These are phyloP conservation scores for Glyptemys insculpta DNA, from an alignment of 2,797 vertebrate species.

Conservation along the genomic window DNA sequence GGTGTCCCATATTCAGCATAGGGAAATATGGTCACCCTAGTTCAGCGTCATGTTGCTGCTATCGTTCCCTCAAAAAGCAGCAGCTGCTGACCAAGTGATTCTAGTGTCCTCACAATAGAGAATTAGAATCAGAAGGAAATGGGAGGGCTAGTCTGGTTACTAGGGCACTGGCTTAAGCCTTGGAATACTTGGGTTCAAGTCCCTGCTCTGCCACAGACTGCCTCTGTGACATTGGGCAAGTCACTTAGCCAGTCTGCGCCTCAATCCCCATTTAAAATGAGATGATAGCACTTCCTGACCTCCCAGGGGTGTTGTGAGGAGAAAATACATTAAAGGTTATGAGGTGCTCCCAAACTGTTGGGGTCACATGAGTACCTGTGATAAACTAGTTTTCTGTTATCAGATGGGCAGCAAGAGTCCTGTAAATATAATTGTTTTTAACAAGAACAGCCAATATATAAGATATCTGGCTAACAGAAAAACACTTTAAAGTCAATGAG, in stretches of 20 bases:
- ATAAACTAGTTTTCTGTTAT: background rate
- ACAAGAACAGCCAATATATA: background rate
- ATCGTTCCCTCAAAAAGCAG: background rate
- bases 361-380: background rate
- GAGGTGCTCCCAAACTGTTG: background rate
- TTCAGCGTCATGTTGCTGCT: background rate
- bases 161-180: background rate
- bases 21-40: no score
- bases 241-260: background rate
- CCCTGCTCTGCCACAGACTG: background rate
- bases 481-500: background rate
- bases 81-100: background rate
- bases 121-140: conserved; percentile 4
- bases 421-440: background rate
- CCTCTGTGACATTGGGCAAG: background rate
- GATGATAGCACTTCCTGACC: background rate
- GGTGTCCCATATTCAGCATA: no score
- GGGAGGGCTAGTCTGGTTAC: background rate
- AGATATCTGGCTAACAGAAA: background rate
- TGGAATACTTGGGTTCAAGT: background rate
- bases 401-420: background rate
- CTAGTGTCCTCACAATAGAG: background rate
- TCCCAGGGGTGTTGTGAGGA: background rate
- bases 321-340: background rate
- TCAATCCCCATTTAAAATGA: background rate